Base-by-base conservation (phyloP, 2,888 invertebrate genomes). In the Palloptera scutellata region DNA sequence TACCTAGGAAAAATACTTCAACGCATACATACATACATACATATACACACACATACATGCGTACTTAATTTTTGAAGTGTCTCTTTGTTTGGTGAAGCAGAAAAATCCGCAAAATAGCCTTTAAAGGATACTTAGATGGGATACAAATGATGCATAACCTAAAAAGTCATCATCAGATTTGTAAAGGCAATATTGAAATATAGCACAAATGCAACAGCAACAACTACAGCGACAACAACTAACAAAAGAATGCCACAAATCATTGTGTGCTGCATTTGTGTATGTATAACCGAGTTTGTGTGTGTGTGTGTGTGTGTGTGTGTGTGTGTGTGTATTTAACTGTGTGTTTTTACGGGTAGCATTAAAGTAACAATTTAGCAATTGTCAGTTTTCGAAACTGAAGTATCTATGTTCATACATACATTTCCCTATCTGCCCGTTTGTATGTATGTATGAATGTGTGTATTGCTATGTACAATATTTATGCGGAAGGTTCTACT, bases 61-160 rank as follows among this genome's bases (percentile, higher is more conserved):
- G 6, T 55, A n/a, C 41, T 13, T 20, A 13, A 40, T 19, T 42
- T 52, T 9, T 52, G 48, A 10, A 51, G 45, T 58, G 51, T 9
- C n/a, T 40, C 11, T n/a, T 45, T 55, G 57, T 64, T 13, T 42
- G 51, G 43, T 64, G 59, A 64, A 59, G 64, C 59, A 64, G 58
- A 58, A 57, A 70, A 71, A 71, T 75, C 71, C 70, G 51, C 73
- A 74, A 75, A 74, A 73, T 70, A 73, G 70, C 68, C 70, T 70
- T 68, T 70, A 72, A 73, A 74, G 73, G 73, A 73, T 72, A 66
- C 69, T 72, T 70, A 72, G 67, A 75, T 73, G 66, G 67, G 64
- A 67, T 72, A 73, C 72, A 75, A 73, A 74, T 74, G 70, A 75
- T 66, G 66, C 57, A 61, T 66, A 59, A 48, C 61, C 48, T 45